phyloP scores from a whole-genome alignment of 2,797 vertebrate species.

The Microchirus variegatus region DNA sequence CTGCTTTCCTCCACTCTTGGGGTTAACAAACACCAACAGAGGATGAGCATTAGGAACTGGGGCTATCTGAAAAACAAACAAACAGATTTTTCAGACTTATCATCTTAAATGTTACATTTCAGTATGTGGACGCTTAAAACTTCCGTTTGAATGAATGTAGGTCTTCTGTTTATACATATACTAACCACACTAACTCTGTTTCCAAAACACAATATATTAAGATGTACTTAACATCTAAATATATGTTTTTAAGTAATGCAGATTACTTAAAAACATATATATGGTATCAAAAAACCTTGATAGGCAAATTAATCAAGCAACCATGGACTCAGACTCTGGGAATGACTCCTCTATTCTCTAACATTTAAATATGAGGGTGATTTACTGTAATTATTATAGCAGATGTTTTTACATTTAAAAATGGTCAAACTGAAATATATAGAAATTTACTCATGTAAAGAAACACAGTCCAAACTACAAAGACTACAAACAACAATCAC shows the following conservation, averaged over 20 bases:
- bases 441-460: background rate
- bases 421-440: background rate
- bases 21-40: slow-evolving; percentile 93
- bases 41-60: slow-evolving; percentile 86
- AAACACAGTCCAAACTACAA: too few species aligned
- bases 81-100: too few species aligned
- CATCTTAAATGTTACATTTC: too few species aligned
- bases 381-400: background rate
- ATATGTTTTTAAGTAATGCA: too few species aligned
- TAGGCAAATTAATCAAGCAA: too few species aligned
- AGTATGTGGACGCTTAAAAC: too few species aligned
- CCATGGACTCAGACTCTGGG: too few species aligned
- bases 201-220: background rate
- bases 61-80: slow-evolving; percentile 76
- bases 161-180: too few species aligned
- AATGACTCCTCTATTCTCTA: background rate
- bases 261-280: too few species aligned
- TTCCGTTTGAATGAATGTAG: too few species aligned
- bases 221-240: too few species aligned
- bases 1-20: slow-evolving; percentile 95
- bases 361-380: slow-evolving; percentile 6
- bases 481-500: background rate
- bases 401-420: background rate
- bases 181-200: background rate
- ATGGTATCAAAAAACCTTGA: too few species aligned